Percentiles rank a stretch among this genome's conserved stretches.
phyloP scores from a whole-genome alignment of 1,140 invertebrate genomes.

The Hirudo medicinalis region DNA sequence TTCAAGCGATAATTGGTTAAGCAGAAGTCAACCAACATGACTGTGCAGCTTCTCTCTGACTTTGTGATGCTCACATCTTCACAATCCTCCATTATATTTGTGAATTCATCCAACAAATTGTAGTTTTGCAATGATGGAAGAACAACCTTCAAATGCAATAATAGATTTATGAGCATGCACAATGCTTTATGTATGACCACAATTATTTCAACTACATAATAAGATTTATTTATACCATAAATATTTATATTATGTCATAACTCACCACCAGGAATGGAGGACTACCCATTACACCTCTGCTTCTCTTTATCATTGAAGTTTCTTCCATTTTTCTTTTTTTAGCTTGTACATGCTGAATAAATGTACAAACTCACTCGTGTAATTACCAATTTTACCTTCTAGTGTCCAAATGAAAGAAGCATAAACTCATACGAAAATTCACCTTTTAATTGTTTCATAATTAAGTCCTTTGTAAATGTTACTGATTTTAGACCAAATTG shows the following conservation, averaged over 20 bases:
- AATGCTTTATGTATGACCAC: no score
- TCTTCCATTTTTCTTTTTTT: slow-evolving; percentile 70
- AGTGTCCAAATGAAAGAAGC: background rate
- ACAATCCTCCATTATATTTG: background rate
- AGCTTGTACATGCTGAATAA: slow-evolving; percentile 46
- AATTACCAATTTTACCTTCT: background rate
- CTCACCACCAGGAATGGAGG: slow-evolving; percentile 62
- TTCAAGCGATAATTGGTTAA: background rate
- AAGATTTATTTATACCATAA: no score
- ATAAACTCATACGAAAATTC: no score
- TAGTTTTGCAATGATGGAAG: background rate
- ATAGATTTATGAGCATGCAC: background rate
- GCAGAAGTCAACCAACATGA: background rate
- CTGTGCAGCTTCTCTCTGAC: background rate
- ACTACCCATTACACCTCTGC: slow-evolving; percentile 48
- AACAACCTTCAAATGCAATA: background rate
- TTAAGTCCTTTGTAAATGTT: no score
- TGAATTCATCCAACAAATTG: background rate
- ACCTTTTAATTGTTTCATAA: no score
- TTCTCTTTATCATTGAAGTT: slow-evolving; percentile 59
- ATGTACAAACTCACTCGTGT: background rate
- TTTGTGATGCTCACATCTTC: background rate
- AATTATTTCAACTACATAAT: no score
- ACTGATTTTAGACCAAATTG: no score
- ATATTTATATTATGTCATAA: no score